phyloP scores from a whole-genome alignment of 1,140 invertebrate genomes.

The Alviniconcha marisindica region DNA sequence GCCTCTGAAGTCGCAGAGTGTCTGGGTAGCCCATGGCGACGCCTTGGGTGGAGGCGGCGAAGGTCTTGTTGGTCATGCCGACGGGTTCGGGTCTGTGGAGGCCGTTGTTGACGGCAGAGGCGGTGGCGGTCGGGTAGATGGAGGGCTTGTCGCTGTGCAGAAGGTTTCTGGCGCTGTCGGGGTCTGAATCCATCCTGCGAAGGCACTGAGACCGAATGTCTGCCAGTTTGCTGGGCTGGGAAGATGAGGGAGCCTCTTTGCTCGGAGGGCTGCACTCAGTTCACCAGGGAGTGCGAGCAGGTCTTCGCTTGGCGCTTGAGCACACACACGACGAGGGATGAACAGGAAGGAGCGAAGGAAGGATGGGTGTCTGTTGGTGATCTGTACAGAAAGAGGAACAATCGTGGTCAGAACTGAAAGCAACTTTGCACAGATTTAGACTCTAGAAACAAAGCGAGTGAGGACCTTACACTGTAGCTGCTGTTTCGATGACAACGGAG shows the following conservation, averaged over 20 bases:
- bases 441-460: too few species aligned
- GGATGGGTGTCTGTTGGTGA: too few species aligned
- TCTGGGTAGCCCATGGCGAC: background rate
- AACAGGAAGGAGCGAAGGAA: background rate
- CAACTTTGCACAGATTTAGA: too few species aligned
- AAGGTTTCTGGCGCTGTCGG: constrained; percentile 26
- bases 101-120: constrained; percentile 5
- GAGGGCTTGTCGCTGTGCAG: background rate
- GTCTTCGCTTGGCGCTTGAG: background rate
- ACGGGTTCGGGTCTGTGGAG: background rate
- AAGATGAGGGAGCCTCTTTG: background rate
- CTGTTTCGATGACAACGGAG: too few species aligned
- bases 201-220: background rate
- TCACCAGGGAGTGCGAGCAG: background rate
- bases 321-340: too few species aligned
- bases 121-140: background rate
- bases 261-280: background rate
- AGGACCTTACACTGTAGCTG: too few species aligned
- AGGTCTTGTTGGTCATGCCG: background rate
- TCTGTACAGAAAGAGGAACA: background rate
- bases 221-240: background rate
- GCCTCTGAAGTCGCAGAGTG: constrained; percentile 40
- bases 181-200: constrained; percentile 35
- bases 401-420: background rate
- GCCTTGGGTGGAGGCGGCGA: background rate